Conservation (phyloP, 2,888 invertebrate genomes). For the Luperina nickerlii region DNA sequence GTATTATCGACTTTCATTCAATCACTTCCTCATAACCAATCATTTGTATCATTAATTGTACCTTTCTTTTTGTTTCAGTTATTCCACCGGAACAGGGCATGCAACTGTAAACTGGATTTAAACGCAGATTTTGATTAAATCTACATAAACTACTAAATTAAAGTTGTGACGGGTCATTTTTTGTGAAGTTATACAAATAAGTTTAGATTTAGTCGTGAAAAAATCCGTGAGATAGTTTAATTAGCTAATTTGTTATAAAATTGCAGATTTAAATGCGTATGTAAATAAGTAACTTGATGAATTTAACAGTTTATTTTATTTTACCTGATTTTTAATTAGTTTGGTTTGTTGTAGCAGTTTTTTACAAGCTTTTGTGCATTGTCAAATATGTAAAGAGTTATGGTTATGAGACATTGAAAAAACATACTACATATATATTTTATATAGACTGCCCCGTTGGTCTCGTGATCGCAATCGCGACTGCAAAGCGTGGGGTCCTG, state of each 20-base stretch:
- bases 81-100: slow-evolving; percentile 51
- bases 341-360: background rate
- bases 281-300: background rate
- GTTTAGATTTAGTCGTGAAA: background rate
- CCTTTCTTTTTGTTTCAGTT: slow-evolving; percentile 45
- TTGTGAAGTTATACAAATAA: background rate
- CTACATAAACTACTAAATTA: background rate
- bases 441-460: background rate
- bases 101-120: slow-evolving; percentile 29
- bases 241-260: slow-evolving; percentile 7
- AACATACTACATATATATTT: background rate
- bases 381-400: background rate
- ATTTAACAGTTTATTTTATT: background rate
- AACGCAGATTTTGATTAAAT: background rate
- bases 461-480: background rate
- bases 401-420: background rate
- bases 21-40: background rate
- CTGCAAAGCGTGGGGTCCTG: too few species aligned
- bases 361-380: background rate
- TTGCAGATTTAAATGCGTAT: background rate
- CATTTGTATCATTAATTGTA: background rate
- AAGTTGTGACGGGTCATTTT: background rate
- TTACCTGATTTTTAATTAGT: background rate
- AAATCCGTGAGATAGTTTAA: background rate
- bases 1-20: background rate